Evolutionary conservation across 2,888 invertebrate species (phyloP).

Genomic region (Cosmorhoe ocellata): DNA sequence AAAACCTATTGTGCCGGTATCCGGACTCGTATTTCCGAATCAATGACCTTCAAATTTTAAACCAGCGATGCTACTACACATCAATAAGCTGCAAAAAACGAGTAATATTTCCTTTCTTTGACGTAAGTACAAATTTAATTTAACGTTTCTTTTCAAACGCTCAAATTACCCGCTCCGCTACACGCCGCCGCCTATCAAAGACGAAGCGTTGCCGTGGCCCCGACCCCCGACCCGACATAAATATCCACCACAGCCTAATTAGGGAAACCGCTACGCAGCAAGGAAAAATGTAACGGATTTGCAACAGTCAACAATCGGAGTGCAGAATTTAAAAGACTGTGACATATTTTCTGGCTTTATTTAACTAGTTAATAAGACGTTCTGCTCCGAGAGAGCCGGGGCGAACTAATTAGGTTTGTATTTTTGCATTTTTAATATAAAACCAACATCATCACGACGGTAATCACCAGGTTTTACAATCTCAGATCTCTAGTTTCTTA

Average conservation of each 20-base stretch:
- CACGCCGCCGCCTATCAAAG: background rate
- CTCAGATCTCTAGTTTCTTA: no score
- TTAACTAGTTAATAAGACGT: slow-evolving; percentile 9
- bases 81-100: no score
- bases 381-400: background rate
- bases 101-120: no score
- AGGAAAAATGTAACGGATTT: slow-evolving; percentile 36
- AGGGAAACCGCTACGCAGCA: slow-evolving; percentile 25
- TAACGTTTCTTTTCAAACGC: background rate
- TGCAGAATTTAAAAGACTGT: slow-evolving; percentile 8
- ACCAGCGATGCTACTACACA: no score
- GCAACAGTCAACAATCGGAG: slow-evolving; percentile 17
- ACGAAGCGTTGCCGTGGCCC: slow-evolving; percentile 16
- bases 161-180: slow-evolving; percentile 4
- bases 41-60: no score
- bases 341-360: slow-evolving; percentile 13
- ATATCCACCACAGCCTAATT: slow-evolving; percentile 32
- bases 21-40: no score
- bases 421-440: no score
- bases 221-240: slow-evolving; percentile 30
- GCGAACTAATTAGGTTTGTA: slow-evolving; percentile 5
- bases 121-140: no score
- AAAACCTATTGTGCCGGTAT: no score
- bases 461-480: no score
- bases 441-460: no score